Evolutionary conservation across 2,797 vertebrate genomes (phyloP).

Genomic region (Ctenopoma multispine): DNA sequence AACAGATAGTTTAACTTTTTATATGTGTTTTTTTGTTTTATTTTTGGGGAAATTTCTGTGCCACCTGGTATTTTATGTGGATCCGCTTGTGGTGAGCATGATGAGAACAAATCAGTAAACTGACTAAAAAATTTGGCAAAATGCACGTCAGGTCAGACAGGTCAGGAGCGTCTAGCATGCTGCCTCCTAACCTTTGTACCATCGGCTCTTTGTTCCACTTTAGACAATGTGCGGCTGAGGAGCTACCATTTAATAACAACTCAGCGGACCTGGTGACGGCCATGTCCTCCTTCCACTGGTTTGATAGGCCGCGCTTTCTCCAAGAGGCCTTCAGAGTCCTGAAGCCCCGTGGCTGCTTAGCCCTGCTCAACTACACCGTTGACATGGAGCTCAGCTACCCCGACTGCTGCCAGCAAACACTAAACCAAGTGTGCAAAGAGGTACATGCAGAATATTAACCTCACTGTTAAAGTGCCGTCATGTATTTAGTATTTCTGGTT

Average conservation of each 20-base stretch:
- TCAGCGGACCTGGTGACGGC: conserved; percentile 85
- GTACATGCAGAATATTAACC: conserved; percentile 59
- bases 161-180: too few relatives aligned
- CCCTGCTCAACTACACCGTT: conserved; percentile 83
- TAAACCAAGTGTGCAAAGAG: conserved; percentile 83
- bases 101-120: background rate
- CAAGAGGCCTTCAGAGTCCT: conserved; percentile 83
- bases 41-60: background rate
- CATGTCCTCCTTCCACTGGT: conserved; percentile 89
- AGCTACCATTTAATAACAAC: conserved; percentile 78
- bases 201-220: conserved; percentile 15
- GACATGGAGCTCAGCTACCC: conserved; percentile 80
- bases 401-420: conserved; percentile 73
- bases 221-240: conserved; percentile 85
- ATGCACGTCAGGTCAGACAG: too few relatives aligned
- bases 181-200: background rate
- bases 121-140: too few relatives aligned
- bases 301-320: conserved; percentile 81
- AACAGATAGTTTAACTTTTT: background rate
- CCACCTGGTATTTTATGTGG: background rate
- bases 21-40: background rate
- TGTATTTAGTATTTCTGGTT: too few relatives aligned
- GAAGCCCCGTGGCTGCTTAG: conserved; percentile 82
- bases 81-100: background rate
- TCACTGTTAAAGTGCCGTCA: too few relatives aligned